Evolutionary conservation across 2,113 vertebrate genomes (phyloP), one percentile per base, ranked within the genome.

Genomic region (Gnathonemus longibarbis): DNA sequence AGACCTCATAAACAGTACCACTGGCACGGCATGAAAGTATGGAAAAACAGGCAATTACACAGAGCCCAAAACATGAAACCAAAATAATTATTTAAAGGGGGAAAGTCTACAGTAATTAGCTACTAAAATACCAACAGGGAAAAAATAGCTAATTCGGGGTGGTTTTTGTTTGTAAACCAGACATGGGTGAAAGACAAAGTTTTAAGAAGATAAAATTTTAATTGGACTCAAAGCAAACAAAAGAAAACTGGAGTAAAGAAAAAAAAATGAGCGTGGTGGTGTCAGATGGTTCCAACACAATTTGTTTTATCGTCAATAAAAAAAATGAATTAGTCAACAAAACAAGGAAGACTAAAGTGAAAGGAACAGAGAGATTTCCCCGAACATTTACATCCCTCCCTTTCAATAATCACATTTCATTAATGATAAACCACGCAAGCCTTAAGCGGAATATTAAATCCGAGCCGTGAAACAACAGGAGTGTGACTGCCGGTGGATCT

Each of bases 231-330:
- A 84, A 84, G 83, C 24, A 48, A 48, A 84, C 31, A 80, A 84
- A 3, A 46, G 9, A n/a, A 48, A 83, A 45, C 77, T 45, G 13
- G 35, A 45, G 42, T 21, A 83, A 4, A 42, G 10, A 50, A 45
- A 45, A 45, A 83, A 48, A n/a, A 48, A 84, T 8, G 10, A 48
- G 83, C 0, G 15, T 8, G 35, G 74, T 42, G 83, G 83, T 27
- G 46, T 48, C 24, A 48, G 39, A 45, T n/a, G 42, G 83, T 48
- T 24, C 45, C 83, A 48, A n/a, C 83, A 48, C 39, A 13, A 84
- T 84, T 84, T 84, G 83, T 46, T 84, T 84, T 84, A 84, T n/a
- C 42, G 45, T 84, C 83, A 84, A 84, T 84, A 84, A 84, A 84
- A 77, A 35, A 70, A 45, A 84, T 21, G 83, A 84, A 84, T 46